Conservation (phyloP, 1,140 invertebrate genomes). For the Orius insidiosus region DNA sequence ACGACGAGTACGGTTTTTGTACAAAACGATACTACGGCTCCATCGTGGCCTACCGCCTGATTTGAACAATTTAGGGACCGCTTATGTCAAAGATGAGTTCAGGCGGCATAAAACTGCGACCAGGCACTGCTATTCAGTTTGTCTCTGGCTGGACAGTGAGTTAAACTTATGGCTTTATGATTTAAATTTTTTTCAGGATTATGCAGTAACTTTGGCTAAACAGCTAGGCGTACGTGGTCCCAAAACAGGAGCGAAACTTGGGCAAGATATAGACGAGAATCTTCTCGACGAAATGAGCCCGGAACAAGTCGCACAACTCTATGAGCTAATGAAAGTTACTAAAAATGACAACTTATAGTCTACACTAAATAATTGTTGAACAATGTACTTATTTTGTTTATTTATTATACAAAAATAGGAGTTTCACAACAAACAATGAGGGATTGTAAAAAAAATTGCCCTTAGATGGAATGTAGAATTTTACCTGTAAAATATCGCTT, state of each 20-base stretch:
- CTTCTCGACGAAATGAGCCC: constrained; percentile 53
- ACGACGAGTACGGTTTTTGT: constrained; percentile 54
- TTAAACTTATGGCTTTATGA: constrained; percentile 13
- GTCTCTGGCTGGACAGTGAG: constrained; percentile 79
- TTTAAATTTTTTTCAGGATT: constrained; percentile 37
- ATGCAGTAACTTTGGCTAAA: constrained; percentile 49
- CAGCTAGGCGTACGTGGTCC: constrained; percentile 46
- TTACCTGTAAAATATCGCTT: too few relatives aligned
- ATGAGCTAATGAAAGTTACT: constrained; percentile 61
- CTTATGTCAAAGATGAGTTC: constrained; percentile 80
- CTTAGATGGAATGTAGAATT: too few relatives aligned
- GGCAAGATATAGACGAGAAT: constrained; percentile 37
- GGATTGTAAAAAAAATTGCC: too few relatives aligned
- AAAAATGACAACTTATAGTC: constrained; percentile 20
- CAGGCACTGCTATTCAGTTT: constrained; percentile 53
- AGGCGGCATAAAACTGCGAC: constrained; percentile 62
- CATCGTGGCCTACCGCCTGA: constrained; percentile 65
- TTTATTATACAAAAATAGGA: too few relatives aligned
- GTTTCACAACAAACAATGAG: too few relatives aligned
- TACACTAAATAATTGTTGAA: neutral
- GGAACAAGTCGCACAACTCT: constrained; percentile 64
- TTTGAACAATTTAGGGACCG: constrained; percentile 55
- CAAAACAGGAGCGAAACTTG: constrained; percentile 36
- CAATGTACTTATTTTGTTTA: too few relatives aligned
- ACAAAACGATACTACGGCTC: constrained; percentile 72